Evolutionary conservation across 2,888 invertebrate species (phyloP), one percentile per base, ranked within the genome.

Genomic region (Lysandra coridon): DNA sequence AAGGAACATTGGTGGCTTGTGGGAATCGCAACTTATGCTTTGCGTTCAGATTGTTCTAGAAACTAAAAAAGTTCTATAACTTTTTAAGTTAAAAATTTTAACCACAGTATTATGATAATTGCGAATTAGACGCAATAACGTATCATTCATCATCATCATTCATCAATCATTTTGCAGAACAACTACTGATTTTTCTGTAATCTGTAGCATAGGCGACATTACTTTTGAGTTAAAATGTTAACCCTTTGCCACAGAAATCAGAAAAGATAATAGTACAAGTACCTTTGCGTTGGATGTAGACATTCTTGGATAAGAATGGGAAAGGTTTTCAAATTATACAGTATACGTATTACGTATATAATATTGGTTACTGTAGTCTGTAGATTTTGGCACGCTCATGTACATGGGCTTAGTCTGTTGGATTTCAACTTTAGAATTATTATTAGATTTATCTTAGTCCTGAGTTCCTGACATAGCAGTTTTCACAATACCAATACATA

Each of bases 1-100:
- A 30, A 69, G 64, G 64, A 69, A 30, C 33, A 69, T 33, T 37
- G 37, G 69, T 37, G 12, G 14, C 33, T 69, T 57, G 49, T 76
- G 76, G 53, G 76, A 76, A 76, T 14, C 53, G 76, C 76, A 76
- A 57, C 76, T 57, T 76, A 57, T 76, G 76, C n/a, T 57, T 57
- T 30, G 23, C 23, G 23, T 14, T 69, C 33, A 37, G 69, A 69
- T 69, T 69, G 33, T 69, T 69, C 69, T 37, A 69, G 69, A 69
- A 64, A 64, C 4, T 64, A 64, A 49, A 2, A 69, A 37, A 37
- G 14, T 5, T 64, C 12, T 30, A 30, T 49, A 49, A 49, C 44
- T 44, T 44, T 44, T 44, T 7, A 10, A 44, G 49, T 49, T 49
- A 10, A 49, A 49, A 44, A 12, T 3, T 10, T 64, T 30, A 64